Conservation (phyloP, 2,113 vertebrate species). For the Meleagris gallopavo region DNA sequence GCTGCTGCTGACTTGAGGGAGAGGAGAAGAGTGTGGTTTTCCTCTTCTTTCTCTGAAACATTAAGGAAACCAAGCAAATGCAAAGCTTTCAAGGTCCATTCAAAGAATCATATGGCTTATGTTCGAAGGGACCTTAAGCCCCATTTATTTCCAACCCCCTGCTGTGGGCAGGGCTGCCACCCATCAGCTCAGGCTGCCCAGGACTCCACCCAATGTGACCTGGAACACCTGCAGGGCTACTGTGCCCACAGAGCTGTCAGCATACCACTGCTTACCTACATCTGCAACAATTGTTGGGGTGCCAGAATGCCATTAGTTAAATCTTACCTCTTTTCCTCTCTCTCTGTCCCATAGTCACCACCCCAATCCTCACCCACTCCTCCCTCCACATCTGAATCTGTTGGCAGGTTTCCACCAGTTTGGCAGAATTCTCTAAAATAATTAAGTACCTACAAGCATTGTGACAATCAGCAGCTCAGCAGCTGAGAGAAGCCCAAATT, state of each 20-base stretch:
- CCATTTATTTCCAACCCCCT: too few species aligned
- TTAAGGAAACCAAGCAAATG: background rate
- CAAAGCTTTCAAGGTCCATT: background rate
- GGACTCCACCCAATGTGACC: too few species aligned
- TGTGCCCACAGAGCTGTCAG: slow-evolving; percentile 17
- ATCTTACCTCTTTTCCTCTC: background rate
- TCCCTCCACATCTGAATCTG: background rate
- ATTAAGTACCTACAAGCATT: background rate
- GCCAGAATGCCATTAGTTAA: slow-evolving; percentile 36
- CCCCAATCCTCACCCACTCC: accelerated
- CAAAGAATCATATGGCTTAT: too few species aligned
- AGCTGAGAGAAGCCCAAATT: background rate
- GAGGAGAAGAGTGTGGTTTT: background rate
- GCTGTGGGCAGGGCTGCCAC: too few species aligned
- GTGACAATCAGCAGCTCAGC: background rate
- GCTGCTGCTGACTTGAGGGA: background rate
- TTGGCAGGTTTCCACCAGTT: background rate
- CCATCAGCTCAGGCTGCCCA: too few species aligned
- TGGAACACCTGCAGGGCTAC: background rate
- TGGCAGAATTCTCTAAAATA: background rate
- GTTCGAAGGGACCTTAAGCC: too few species aligned
- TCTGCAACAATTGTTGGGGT: background rate
- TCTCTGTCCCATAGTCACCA: background rate
- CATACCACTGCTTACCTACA: accelerated
- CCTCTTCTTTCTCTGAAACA: background rate